Evolutionary conservation across 2,113 vertebrate genomes (phyloP).

Genomic region (Empidonax alnorum): DNA sequence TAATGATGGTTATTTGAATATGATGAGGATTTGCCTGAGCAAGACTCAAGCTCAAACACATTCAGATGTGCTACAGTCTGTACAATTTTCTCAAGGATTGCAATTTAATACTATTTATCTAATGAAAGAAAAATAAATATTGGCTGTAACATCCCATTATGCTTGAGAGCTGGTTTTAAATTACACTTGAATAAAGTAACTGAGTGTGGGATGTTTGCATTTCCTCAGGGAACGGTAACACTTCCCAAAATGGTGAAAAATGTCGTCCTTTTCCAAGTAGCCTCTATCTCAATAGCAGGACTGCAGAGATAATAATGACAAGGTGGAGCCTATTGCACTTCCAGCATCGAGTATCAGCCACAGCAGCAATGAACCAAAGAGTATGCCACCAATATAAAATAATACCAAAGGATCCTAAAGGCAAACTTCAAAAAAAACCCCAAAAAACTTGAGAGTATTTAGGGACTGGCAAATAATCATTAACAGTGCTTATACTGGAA

Average conservation of each 20-base stretch:
- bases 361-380: not conserved
- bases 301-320: not conserved
- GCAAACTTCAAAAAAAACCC: not conserved
- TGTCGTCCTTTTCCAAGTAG: not conserved
- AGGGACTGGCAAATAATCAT: not conserved
- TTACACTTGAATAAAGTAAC: conserved; percentile 41
- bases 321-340: not conserved
- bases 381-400: not conserved
- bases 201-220: conserved; percentile 4
- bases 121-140: conserved; percentile 76
- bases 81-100: conserved; percentile 72
- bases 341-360: not conserved
- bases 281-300: not conserved
- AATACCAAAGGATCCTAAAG: not conserved
- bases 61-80: conserved; percentile 52
- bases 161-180: conserved; percentile 37
- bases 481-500: not conserved
- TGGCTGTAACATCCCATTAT: conserved; percentile 64
- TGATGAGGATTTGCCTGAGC: conserved; percentile 66
- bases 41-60: conserved; percentile 63
- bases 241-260: conserved; percentile 31
- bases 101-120: conserved; percentile 75
- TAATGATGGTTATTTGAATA: conserved; percentile 75
- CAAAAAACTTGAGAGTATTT: not conserved
- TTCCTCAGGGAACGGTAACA: not conserved